These are phyloP conservation scores for Drosophila sp. DNA, from an alignment of 1,140 invertebrate genomes.

Conservation along the genomic window DNA sequence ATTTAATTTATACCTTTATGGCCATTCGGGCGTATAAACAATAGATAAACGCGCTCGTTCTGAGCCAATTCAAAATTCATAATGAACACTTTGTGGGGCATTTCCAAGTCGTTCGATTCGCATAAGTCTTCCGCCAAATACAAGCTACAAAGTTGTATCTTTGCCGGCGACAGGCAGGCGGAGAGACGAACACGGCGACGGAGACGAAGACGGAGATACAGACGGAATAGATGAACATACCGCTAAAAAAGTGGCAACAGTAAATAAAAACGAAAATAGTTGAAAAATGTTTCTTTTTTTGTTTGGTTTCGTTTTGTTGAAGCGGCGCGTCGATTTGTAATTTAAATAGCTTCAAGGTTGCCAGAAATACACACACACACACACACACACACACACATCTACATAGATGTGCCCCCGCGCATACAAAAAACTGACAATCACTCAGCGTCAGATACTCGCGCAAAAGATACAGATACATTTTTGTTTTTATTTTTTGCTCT, in stretches of 20 bases:
- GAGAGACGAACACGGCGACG: not conserved
- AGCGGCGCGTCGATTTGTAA: slow-evolving; percentile 74
- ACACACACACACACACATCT: slow-evolving; percentile 27
- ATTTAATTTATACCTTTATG: slow-evolving; percentile 61
- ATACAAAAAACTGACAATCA: slow-evolving; percentile 70
- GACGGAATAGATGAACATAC: slow-evolving; percentile 19
- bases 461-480: slow-evolving; percentile 62
- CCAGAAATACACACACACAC: slow-evolving; percentile 41
- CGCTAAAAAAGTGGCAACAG: slow-evolving; percentile 77
- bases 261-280: slow-evolving; percentile 82
- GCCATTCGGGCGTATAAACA: slow-evolving; percentile 73
- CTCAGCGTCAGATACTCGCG: slow-evolving; percentile 60
- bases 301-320: slow-evolving; percentile 32
- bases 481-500: slow-evolving; percentile 12
- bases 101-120: slow-evolving; percentile 77
- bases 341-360: slow-evolving; percentile 84
- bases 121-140: slow-evolving; percentile 69
- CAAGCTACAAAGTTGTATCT: slow-evolving; percentile 47
- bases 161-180: slow-evolving; percentile 17
- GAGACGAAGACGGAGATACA: slow-evolving; percentile 5
- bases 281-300: slow-evolving; percentile 65
- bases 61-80: slow-evolving; percentile 69
- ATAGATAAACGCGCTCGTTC: slow-evolving; percentile 73
- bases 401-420: slow-evolving; percentile 61
- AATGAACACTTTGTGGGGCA: slow-evolving; percentile 76